Base-by-base conservation (phyloP, 2,113 vertebrate species). In the Caranx ignobilis region DNA sequence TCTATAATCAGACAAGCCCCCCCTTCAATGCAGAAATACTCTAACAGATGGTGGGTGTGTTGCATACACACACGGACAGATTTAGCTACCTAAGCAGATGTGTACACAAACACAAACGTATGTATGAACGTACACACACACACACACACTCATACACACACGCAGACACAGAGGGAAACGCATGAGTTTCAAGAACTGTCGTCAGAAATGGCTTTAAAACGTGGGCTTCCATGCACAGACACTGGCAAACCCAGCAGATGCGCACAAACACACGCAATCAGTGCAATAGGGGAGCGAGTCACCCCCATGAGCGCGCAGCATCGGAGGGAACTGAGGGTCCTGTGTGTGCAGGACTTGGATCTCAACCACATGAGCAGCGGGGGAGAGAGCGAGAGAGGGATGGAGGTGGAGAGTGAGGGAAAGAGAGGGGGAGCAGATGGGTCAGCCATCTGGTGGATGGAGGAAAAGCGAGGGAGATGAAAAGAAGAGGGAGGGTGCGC, bases 361-460 rank as follows among this genome's bases (percentile, higher is more conserved):
- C 81, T 83, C 35, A 6, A 90, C 92, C 87, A 87, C 77, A 77
- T 77, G 85, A 94, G 77, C 59, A 64, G 84, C 81, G 75, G 71
- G 77, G 74, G 73, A 50, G 60, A 26, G 19, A 43, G 21, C 57
- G 83, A 47, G 71, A 62, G 74, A 60, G 80, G 64, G 72, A 81
- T 4, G 75, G 93, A 81, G 75, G 72, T 81, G 79, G 89, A 85
- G 91, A 79, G 77, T 31, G 82, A 85, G 85, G 77, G 81, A 85
- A 87, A 86, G 88, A 84, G 78, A 85, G 89, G 75, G 82, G 65
- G 90, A 94, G 92, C 95, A 95, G 95, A 95, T 95, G 95, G 95
- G 94, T 95, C 92, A 95, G 92, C 95, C 95, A 95, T 95, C 95
- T 95, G 94, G 87, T 94, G 86, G 86, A 94, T 89, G 84, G 87